Conservation (phyloP, 2,113 vertebrate species). For the Gopherus flavomarginatus region DNA sequence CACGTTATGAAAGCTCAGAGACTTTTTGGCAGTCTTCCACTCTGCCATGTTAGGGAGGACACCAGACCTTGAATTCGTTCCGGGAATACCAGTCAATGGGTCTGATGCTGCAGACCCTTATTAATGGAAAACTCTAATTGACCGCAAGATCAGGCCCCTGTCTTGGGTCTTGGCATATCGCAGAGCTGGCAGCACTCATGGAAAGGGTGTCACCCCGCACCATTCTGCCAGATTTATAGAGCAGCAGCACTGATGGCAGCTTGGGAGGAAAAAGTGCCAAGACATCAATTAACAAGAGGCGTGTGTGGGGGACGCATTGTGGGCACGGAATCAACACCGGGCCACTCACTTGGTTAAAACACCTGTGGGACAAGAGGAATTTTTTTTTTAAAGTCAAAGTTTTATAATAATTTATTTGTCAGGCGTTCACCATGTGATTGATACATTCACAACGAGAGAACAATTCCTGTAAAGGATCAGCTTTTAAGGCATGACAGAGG, state of each 20-base stretch:
- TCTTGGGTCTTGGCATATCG: background rate
- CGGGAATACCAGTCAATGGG: background rate
- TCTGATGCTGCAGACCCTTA: background rate
- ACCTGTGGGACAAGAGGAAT: background rate
- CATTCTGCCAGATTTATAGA: background rate
- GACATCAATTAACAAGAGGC: background rate
- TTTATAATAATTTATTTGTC: background rate
- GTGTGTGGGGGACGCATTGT: rapidly evolving
- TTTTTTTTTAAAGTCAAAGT: background rate
- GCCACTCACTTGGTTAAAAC: background rate
- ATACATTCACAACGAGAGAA: conserved; percentile 19
- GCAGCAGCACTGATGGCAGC: rapidly evolving
- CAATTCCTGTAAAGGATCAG: rapidly evolving
- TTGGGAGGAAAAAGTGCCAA: conserved; percentile 25
- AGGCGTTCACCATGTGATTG: background rate
- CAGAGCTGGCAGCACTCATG: background rate
- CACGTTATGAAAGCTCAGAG: too few relatives aligned
- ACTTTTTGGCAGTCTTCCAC: too few relatives aligned
- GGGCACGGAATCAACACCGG: background rate
- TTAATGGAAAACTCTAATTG: background rate
- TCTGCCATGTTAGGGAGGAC: background rate
- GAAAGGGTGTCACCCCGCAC: background rate
- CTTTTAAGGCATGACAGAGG: background rate
- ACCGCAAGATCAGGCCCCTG: background rate
- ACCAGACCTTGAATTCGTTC: background rate